Percentiles rank a stretch among this genome's conserved stretches.
Evolutionary conservation across 2,888 invertebrate species (phyloP).

Genomic region (Napeogenes inachia): DNA sequence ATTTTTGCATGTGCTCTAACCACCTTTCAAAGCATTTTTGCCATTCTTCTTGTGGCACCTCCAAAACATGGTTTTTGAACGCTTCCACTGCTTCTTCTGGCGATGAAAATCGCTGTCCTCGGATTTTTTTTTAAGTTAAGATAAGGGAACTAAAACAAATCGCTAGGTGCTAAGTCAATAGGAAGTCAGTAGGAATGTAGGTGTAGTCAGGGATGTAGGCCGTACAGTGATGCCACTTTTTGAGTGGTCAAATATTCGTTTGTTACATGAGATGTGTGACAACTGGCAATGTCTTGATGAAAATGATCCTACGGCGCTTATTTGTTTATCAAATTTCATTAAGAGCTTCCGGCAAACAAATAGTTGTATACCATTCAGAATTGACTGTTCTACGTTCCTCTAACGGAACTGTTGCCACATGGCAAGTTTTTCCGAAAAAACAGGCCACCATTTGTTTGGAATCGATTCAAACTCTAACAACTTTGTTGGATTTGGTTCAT

Average conservation of each 20-base stretch:
- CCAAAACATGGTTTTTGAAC: slow-evolving; percentile 26
- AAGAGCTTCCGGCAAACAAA: slow-evolving; percentile 34
- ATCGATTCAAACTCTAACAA: slow-evolving; percentile 27
- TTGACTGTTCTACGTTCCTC: slow-evolving; percentile 27
- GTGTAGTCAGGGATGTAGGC: slow-evolving; percentile 5
- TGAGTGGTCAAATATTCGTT: slow-evolving; percentile 19
- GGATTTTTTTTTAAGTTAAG: slow-evolving; percentile 24
- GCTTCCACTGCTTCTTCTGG: slow-evolving; percentile 26
- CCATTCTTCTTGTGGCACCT: slow-evolving; percentile 24
- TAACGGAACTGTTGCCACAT: slow-evolving; percentile 10
- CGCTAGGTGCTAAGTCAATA: background rate
- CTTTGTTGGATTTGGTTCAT: slow-evolving; percentile 24
- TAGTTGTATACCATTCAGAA: slow-evolving; percentile 36
- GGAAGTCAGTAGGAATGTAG: too few relatives aligned
- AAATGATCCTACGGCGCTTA: slow-evolving; percentile 17
- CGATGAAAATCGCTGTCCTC: slow-evolving; percentile 26
- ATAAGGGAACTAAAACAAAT: slow-evolving; percentile 25
- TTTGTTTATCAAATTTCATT: slow-evolving; percentile 12
- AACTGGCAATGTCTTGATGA: slow-evolving; percentile 21
- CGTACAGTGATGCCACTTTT: slow-evolving; percentile 15
- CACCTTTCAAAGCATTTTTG: slow-evolving; percentile 26
- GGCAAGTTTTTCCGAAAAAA: slow-evolving; percentile 24
- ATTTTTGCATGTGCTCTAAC: slow-evolving; percentile 21
- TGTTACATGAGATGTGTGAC: slow-evolving; percentile 23
- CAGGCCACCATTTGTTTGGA: slow-evolving; percentile 26